A percentile compares a stretch with the other conserved stretches of the same genome.
phyloP scores from a whole-genome alignment of 2,113 vertebrate genomes.

The Odocoileus hemionus region DNA sequence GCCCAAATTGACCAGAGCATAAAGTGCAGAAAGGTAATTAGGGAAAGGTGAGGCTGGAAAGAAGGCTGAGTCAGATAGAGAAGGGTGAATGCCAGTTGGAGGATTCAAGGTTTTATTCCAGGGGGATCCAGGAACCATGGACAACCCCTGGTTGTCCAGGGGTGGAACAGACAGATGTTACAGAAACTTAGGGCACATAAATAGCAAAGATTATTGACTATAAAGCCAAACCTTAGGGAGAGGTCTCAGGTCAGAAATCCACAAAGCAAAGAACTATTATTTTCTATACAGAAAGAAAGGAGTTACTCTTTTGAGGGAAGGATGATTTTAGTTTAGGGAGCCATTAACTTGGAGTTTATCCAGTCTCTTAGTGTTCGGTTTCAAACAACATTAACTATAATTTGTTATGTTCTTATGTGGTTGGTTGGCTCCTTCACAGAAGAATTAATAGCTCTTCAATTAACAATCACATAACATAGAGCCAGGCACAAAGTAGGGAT shows the following conservation, averaged over 20 bases:
- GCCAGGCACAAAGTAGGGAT: neutral
- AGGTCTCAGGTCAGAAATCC: neutral
- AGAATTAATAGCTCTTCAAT: neutral
- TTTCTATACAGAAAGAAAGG: neutral
- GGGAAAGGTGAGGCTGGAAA: neutral
- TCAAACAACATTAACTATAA: neutral
- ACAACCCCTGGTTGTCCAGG: neutral
- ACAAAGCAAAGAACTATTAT: neutral
- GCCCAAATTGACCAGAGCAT: neutral
- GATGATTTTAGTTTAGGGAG: neutral
- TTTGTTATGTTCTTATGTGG: neutral
- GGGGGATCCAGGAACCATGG: neutral
- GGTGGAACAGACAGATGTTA: neutral
- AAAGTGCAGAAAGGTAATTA: neutral
- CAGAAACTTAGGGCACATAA: neutral
- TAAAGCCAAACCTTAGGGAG: neutral
- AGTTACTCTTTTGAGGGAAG: neutral
- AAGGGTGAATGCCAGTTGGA: neutral
- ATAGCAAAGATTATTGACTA: neutral
- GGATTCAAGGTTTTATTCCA: neutral
- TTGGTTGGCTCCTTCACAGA: neutral
- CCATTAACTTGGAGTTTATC: neutral
- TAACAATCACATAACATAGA: neutral
- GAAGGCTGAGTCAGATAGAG: neutral
- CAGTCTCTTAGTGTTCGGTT: neutral